Conservation (phyloP, 2,113 vertebrate genomes). For the Megaptera novaeangliae region DNA sequence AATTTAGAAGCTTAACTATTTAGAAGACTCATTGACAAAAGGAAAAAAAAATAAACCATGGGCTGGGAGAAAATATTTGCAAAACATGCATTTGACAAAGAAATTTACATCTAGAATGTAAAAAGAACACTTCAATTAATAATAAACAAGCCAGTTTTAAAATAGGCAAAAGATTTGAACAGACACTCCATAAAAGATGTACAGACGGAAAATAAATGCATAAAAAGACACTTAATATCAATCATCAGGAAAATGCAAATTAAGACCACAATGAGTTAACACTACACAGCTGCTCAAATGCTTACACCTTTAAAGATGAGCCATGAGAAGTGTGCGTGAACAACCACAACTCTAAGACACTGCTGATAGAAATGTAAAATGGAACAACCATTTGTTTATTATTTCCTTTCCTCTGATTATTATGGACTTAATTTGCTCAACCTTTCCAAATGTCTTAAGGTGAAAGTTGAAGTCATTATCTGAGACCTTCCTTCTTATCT, state of each 20-base stretch:
- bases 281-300: background rate
- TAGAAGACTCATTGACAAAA: background rate
- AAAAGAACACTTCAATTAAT: background rate
- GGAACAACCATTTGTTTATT: background rate
- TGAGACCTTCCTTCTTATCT: background rate
- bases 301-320: background rate
- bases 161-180: background rate
- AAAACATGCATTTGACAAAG: background rate
- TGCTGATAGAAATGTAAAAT: background rate
- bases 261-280: background rate
- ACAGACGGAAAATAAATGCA: background rate
- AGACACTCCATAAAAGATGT: background rate
- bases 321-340: no score
- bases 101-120: background rate
- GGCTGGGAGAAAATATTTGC: background rate
- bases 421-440: background rate
- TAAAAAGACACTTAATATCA: background rate
- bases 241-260: background rate
- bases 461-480: background rate
- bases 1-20: background rate
- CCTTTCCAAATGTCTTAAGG: background rate
- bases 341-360: background rate
- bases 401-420: background rate
- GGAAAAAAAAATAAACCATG: background rate
- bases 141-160: background rate